Evolutionary conservation across 2,113 vertebrate genomes (phyloP).

Genomic region (Tricholaema leucomelas): DNA sequence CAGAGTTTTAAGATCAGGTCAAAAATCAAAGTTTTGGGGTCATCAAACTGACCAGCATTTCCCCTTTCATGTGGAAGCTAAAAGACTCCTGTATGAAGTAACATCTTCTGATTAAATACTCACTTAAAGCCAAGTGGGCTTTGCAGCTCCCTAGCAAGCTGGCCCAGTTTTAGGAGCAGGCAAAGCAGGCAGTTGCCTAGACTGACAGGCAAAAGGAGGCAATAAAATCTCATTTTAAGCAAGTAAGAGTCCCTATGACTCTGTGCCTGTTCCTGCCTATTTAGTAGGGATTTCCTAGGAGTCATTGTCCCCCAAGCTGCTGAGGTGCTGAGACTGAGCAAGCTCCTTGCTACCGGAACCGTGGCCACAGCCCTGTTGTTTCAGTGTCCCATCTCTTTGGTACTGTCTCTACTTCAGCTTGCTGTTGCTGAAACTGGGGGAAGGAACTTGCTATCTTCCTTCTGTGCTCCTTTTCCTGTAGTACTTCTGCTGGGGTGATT

Average conservation of each 20-base stretch:
- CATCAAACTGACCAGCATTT: neutral
- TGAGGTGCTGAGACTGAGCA: neutral
- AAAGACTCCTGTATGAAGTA: neutral
- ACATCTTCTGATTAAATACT: neutral
- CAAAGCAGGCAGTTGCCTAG: constrained; percentile 14
- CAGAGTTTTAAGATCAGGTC: neutral
- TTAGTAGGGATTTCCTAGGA: neutral
- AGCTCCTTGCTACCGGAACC: neutral
- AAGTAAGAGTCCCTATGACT: constrained; percentile 28
- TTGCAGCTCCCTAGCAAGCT: constrained; percentile 27
- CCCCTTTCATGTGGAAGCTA: neutral
- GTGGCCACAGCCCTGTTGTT: neutral
- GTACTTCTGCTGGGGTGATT: constrained; percentile 19
- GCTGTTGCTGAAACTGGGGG: neutral
- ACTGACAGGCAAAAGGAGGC: constrained; percentile 31
- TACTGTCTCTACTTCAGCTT: neutral
- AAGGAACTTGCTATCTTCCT: constrained; percentile 4
- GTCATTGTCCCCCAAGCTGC: neutral
- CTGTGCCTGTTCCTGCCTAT: neutral
- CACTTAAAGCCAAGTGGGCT: neutral
- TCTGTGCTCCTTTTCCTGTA: neutral
- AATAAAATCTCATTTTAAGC: constrained; percentile 48
- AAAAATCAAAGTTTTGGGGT: neutral
- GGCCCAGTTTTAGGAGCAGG: constrained; percentile 38
- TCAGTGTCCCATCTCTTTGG: neutral